Conservation (phyloP, 2,113 vertebrate species). For the Oncorhynchus masou region DNA sequence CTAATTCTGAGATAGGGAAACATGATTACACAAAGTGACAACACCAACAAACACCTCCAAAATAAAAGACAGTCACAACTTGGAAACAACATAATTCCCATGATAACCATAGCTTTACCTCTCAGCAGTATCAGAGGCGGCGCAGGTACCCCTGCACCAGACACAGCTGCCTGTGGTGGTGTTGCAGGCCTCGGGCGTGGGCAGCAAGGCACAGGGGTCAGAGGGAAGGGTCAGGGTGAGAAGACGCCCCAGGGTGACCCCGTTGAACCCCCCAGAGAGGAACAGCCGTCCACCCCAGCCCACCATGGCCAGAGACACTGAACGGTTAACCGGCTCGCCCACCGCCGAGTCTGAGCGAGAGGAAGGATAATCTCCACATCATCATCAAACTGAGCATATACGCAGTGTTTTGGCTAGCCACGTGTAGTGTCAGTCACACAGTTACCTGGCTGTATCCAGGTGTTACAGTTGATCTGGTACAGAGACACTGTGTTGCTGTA, state of each 20-base stretch:
- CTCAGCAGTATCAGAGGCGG: slow-evolving; percentile 81
- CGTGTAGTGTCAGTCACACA: background rate
- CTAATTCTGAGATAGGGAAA: no score
- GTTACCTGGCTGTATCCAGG: slow-evolving; percentile 83
- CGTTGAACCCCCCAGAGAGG: slow-evolving; percentile 85
- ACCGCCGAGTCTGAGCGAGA: slow-evolving; percentile 66
- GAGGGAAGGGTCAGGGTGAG: slow-evolving; percentile 78
- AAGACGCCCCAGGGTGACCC: slow-evolving; percentile 82
- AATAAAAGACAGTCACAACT: no score
- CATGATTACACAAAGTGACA: no score
- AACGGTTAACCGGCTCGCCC: slow-evolving; percentile 81
- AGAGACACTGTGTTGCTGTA: slow-evolving; percentile 85
- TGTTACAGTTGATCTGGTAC: slow-evolving; percentile 90
- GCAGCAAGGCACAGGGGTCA: slow-evolving; percentile 82
- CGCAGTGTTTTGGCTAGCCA: background rate
- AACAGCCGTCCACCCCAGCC: slow-evolving; percentile 75
- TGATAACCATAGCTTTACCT: slow-evolving; percentile 66
- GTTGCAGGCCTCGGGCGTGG: slow-evolving; percentile 80
- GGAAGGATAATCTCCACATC: background rate
- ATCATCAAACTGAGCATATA: slow-evolving; percentile 5
- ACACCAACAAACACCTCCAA: no score
- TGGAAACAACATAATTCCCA: no score
- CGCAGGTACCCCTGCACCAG: slow-evolving; percentile 81
- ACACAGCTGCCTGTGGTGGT: slow-evolving; percentile 80
- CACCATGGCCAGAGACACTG: slow-evolving; percentile 81